Percentiles rank a stretch among this genome's conserved stretches.
These are phyloP conservation scores for Heterohyrax brucei DNA, from an alignment of 2,797 vertebrate genomes.

Conservation along the genomic window DNA sequence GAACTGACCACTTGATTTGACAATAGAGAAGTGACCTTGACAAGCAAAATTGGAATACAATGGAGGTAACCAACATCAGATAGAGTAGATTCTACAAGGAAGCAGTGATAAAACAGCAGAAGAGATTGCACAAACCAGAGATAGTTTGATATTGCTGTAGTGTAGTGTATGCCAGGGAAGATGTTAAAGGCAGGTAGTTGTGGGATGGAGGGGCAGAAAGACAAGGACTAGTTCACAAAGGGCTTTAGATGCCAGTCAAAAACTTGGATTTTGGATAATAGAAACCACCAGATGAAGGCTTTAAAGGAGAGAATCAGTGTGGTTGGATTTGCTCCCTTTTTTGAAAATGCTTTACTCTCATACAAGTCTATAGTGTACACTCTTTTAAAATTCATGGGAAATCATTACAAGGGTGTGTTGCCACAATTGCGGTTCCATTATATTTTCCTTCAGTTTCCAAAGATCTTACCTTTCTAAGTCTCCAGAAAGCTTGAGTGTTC, in stretches of 20 bases:
- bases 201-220: neutral
- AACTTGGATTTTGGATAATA: neutral
- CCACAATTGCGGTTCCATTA: neutral
- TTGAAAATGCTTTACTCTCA: neutral
- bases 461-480: neutral
- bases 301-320: neutral
- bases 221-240: neutral
- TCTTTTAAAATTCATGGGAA: neutral
- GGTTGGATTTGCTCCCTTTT: neutral
- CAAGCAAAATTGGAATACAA: neutral
- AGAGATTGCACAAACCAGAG: fast-evolving
- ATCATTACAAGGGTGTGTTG: neutral
- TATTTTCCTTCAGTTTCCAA: neutral
- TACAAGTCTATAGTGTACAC: neutral
- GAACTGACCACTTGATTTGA: neutral
- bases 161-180: fast-evolving
- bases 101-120: too few species aligned
- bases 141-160: fast-evolving
- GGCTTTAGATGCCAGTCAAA: neutral
- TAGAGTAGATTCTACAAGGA: fast-evolving
- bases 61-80: neutral
- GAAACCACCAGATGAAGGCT: neutral
- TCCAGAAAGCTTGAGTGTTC: neutral
- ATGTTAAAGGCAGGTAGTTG: fast-evolving
- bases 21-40: neutral